A percentile compares a stretch with the other conserved stretches of the same genome.
Conservation (phyloP, 1,140 invertebrate species). For the Octopus sinensis region DNA sequence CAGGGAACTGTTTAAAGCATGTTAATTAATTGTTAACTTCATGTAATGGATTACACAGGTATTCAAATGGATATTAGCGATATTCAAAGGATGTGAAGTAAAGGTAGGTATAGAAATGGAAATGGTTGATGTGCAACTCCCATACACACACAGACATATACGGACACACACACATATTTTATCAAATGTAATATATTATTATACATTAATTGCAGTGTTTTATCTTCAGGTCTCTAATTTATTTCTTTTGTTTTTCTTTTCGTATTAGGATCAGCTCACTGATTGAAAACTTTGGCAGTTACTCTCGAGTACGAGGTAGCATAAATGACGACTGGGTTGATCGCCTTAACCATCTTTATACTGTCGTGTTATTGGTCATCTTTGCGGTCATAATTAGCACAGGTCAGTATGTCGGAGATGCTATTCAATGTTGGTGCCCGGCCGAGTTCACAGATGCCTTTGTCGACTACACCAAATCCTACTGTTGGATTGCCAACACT, state of each 20-base stretch:
- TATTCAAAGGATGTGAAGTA: not conserved
- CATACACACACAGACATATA: not conserved
- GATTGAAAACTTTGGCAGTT: conserved; percentile 6
- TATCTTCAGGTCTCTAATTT: not conserved
- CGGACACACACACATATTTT: not conserved
- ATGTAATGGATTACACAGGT: not conserved
- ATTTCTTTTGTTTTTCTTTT: conserved; percentile 3
- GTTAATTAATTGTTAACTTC: too few relatives aligned
- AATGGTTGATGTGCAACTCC: not conserved
- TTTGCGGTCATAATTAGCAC: conserved; percentile 47
- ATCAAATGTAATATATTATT: not conserved
- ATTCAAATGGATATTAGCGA: not conserved
- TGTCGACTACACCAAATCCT: conserved; percentile 38
- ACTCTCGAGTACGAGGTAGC: conserved; percentile 28
- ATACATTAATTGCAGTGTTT: not conserved
- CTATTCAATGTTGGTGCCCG: conserved; percentile 57
- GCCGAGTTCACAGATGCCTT: conserved; percentile 42
- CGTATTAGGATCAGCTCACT: conserved; percentile 7
- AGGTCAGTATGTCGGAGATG: conserved; percentile 54
- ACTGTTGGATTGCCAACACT: conserved; percentile 49
- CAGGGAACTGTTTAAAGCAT: too few relatives aligned
- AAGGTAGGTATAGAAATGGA: not conserved
- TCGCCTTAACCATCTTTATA: conserved; percentile 45
- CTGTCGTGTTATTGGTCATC: conserved; percentile 42
- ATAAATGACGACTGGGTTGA: conserved; percentile 50